Percentiles rank a stretch among this genome's conserved stretches.
phyloP scores from a whole-genome alignment of 1,140 invertebrate genomes.

The Pararge aegeria region DNA sequence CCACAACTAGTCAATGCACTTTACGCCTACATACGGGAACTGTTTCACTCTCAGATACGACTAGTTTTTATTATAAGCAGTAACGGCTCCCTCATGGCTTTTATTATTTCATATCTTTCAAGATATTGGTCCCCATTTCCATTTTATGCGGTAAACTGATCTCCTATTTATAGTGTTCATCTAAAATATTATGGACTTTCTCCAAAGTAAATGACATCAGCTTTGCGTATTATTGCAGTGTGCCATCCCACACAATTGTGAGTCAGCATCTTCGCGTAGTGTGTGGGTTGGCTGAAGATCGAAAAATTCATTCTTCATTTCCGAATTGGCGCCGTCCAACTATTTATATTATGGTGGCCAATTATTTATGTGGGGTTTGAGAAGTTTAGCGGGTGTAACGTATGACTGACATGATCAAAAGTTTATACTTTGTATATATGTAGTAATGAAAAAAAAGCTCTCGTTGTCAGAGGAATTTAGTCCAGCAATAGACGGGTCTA shows the following conservation, averaged over 20 bases:
- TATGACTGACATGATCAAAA: too few relatives aligned
- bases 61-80: conserved; percentile 23
- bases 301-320: conserved; percentile 24
- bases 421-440: too few relatives aligned
- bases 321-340: conserved; percentile 16
- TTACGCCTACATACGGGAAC: conserved; percentile 30
- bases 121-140: conserved; percentile 21
- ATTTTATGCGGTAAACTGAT: conserved; percentile 17
- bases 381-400: not conserved
- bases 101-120: conserved; percentile 26
- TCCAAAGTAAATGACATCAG: conserved; percentile 19
- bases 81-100: conserved; percentile 25
- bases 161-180: conserved; percentile 5
- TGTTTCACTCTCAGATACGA: conserved; percentile 16
- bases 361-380: conserved; percentile 1
- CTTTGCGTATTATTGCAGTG: conserved; percentile 9
- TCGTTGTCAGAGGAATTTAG: too few relatives aligned
- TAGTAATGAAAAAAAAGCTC: too few relatives aligned
- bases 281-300: conserved; percentile 25
- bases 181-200: conserved; percentile 1
- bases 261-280: conserved; percentile 20
- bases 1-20: conserved; percentile 26
- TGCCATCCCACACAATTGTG: conserved; percentile 21
- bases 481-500: too few relatives aligned
- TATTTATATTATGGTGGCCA: not conserved